A percentile compares a stretch with the other conserved stretches of the same genome.
These are phyloP conservation scores for Corythoichthys intestinalis DNA, from an alignment of 2,113 vertebrate genomes.

Conservation along the genomic window DNA sequence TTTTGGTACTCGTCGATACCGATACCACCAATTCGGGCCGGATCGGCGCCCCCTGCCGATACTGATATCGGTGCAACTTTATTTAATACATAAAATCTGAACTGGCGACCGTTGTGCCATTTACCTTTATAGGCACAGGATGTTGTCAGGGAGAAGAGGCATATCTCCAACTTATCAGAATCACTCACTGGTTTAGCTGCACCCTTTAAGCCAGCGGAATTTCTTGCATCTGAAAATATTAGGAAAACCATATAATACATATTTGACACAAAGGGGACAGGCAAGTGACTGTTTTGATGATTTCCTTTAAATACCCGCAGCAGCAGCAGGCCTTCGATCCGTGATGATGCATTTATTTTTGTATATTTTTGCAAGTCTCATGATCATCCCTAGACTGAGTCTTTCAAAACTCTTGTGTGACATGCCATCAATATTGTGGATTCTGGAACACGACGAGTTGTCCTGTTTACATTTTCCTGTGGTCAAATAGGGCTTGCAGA, in stretches of 20 bases:
- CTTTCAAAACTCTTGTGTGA: conserved; percentile 46
- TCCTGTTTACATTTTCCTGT: conserved; percentile 69
- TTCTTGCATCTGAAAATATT: conserved; percentile 9
- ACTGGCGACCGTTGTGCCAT: background rate
- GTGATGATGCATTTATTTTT: conserved; percentile 62
- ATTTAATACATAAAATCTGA: background rate
- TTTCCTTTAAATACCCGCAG: background rate
- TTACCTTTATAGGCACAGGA: conserved; percentile 85
- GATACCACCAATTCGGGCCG: no score
- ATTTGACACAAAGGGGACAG: background rate
- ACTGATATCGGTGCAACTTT: no score
- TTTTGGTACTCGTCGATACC: no score
- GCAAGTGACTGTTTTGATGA: background rate
- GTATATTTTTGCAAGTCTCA: conserved; percentile 58
- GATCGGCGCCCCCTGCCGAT: no score
- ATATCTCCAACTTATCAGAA: conserved; percentile 79
- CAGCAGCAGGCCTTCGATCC: background rate
- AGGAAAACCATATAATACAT: background rate
- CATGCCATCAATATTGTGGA: conserved; percentile 41
- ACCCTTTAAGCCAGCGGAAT: background rate
- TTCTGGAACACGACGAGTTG: conserved; percentile 48
- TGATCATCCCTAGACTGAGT: conserved; percentile 48
- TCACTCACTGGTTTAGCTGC: conserved; percentile 33
- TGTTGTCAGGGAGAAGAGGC: conserved; percentile 79
- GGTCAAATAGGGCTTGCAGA: conserved; percentile 67